A percentile compares a stretch with the other conserved stretches of the same genome.
phyloP scores from a whole-genome alignment of 2,797 vertebrate genomes.

The Morus bassanus region DNA sequence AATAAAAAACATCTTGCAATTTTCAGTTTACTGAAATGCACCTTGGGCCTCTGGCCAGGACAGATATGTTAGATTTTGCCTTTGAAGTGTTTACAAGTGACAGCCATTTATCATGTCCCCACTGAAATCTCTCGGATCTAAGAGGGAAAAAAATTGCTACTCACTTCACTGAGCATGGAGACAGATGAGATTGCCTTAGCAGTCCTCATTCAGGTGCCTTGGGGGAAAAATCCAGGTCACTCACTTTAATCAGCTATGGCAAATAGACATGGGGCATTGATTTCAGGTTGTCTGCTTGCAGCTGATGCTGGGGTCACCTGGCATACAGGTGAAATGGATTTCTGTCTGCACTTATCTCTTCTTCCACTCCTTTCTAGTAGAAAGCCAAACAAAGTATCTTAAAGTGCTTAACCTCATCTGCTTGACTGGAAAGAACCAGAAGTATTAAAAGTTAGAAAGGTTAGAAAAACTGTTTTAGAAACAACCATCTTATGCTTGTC shows the following conservation, averaged over 20 bases:
- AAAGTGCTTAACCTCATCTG: background rate
- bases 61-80: background rate
- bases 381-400: background rate
- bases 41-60: background rate
- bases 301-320: background rate
- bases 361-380: background rate
- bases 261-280: background rate
- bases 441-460: background rate
- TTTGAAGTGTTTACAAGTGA: background rate
- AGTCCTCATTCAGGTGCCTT: background rate
- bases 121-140: background rate
- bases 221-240: background rate
- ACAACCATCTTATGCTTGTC: background rate
- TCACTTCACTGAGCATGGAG: background rate
- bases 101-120: background rate
- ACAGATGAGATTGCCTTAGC: background rate
- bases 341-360: background rate
- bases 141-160: background rate
- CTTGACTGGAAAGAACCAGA: background rate
- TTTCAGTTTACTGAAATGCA: background rate
- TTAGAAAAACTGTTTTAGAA: background rate
- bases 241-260: background rate
- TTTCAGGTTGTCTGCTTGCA: background rate
- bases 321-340: background rate
- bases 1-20: background rate